A percentile compares a stretch with the other conserved stretches of the same genome.
Evolutionary conservation across 2,888 invertebrate species (phyloP).

Genomic region (Myathropa florea): DNA sequence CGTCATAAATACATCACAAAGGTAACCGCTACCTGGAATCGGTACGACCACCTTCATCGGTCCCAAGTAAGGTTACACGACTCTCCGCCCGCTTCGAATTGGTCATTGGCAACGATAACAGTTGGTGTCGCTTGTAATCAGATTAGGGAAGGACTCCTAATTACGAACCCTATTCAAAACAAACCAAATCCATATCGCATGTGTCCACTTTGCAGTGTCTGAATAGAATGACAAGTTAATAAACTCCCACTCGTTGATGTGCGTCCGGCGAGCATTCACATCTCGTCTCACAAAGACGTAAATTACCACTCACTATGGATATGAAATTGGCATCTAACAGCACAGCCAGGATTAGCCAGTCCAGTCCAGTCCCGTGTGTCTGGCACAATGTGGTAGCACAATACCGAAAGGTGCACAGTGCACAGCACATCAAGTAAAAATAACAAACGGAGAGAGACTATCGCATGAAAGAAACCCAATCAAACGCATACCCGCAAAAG

Average conservation of each 20-base stretch:
- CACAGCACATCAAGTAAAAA: conserved; percentile 15
- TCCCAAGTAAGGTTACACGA: background rate
- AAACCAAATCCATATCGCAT: conserved; percentile 4
- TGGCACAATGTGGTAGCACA: conserved; percentile 40
- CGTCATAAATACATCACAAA: too few species aligned
- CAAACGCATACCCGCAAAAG: conserved; percentile 71
- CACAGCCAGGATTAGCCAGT: conserved; percentile 56
- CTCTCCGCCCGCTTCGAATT: background rate
- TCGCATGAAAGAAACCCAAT: conserved; percentile 64
- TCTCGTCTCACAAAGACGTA: conserved; percentile 67
- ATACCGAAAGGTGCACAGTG: conserved; percentile 53
- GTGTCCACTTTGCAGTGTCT: conserved; percentile 33
- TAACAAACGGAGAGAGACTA: conserved; percentile 25
- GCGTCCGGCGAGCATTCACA: conserved; percentile 35
- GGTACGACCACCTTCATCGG: too few species aligned
- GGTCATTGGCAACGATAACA: background rate
- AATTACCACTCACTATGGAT: conserved; percentile 69
- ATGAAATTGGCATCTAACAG: conserved; percentile 69
- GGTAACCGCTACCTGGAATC: background rate
- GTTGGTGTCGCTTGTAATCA: background rate
- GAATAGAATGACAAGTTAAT: conserved; percentile 66
- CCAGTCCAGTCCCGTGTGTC: conserved; percentile 41
- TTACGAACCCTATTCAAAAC: conserved; percentile 11
- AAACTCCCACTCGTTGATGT: conserved; percentile 59
- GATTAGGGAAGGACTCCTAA: background rate